Percentiles rank a stretch among this genome's conserved stretches.
Conservation (phyloP, 2,888 invertebrate species). For the Tetramorium bicarinatum region DNA sequence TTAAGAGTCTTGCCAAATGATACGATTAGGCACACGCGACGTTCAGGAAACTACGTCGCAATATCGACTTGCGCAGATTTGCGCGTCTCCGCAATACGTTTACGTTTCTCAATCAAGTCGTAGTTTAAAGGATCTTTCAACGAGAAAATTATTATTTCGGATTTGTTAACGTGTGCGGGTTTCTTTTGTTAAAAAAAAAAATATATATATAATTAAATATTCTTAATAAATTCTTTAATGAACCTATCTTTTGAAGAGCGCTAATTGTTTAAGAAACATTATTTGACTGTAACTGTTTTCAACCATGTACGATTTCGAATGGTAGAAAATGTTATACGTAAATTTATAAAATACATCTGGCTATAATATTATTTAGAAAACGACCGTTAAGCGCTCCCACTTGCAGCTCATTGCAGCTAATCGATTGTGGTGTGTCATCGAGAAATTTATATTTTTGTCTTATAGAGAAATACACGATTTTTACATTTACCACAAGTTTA, state of each 20-base stretch:
- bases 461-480: not conserved
- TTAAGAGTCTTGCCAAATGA: constrained; percentile 69
- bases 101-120: not conserved
- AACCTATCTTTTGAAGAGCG: not conserved
- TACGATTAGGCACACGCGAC: constrained; percentile 61
- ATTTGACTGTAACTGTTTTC: not conserved
- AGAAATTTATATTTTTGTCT: constrained; percentile 14
- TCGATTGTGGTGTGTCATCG: not conserved
- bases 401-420: constrained; percentile 2
- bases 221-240: constrained; percentile 11
- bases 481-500: constrained; percentile 1
- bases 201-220: not conserved
- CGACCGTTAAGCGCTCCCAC: not conserved
- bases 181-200: not conserved
- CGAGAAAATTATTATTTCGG: not conserved
- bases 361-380: constrained; percentile 35
- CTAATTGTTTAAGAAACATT: constrained; percentile 1
- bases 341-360: constrained; percentile 24
- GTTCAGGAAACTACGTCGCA: constrained; percentile 2
- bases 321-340: constrained; percentile 19
- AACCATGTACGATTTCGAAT: not conserved
- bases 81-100: constrained; percentile 15
- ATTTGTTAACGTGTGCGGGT: not conserved
- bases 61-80: constrained; percentile 17
- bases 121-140: not conserved